Conservation (phyloP, 2,797 vertebrate species). For the Manis crassicaudata region DNA sequence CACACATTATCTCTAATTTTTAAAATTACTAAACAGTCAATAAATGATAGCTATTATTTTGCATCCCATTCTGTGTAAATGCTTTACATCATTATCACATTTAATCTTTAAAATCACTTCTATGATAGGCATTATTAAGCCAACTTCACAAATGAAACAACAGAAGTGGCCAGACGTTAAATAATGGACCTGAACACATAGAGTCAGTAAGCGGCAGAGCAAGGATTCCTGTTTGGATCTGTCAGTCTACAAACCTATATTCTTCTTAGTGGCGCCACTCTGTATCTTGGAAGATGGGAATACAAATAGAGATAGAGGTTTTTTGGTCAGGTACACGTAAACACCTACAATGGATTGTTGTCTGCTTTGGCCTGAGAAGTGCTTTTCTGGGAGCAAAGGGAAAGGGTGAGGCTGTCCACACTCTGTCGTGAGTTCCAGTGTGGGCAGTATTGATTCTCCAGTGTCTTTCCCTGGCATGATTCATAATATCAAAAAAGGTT, state of each 20-base stretch:
- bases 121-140: neutral
- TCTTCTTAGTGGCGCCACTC: neutral
- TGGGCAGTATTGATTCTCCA: neutral
- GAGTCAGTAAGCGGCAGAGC: neutral
- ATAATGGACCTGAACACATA: neutral
- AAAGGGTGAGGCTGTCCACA: neutral
- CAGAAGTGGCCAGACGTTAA: neutral
- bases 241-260: neutral
- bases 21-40: neutral
- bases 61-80: neutral
- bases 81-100: neutral
- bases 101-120: constrained; percentile 7
- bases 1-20: neutral
- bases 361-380: neutral
- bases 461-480: neutral
- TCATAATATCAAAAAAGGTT: neutral
- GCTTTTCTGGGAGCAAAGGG: neutral
- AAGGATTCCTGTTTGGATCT: neutral
- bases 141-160: neutral
- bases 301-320: neutral
- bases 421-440: neutral
- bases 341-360: no score
- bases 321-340: neutral
- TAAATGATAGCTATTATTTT: neutral
- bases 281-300: neutral